These are phyloP conservation scores for Tenualosa ilisha DNA, from an alignment of 2,797 vertebrate species.

Conservation along the genomic window DNA sequence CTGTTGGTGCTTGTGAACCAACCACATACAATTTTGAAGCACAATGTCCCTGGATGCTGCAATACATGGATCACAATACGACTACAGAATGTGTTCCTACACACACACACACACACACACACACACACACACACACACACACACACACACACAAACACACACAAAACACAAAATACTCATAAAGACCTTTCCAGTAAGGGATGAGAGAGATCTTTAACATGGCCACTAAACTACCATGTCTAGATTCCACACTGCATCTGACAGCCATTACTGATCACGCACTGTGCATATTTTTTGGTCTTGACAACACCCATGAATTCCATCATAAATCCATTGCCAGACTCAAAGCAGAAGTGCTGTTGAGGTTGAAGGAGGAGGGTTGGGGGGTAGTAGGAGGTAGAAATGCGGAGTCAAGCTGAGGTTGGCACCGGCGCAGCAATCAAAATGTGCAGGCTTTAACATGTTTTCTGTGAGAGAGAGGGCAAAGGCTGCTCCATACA, in stretches of 20 bases:
- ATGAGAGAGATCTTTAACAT: slow-evolving; percentile 15
- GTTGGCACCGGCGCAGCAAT: slow-evolving; percentile 38
- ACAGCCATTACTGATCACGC: slow-evolving; percentile 24
- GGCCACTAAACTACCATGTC: slow-evolving; percentile 24
- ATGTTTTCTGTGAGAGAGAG: slow-evolving; percentile 7
- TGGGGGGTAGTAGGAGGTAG: background rate
- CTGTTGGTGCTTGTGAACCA: background rate
- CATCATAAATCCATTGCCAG: slow-evolving; percentile 25
- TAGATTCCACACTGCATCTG: slow-evolving; percentile 18
- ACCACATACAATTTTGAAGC: background rate
- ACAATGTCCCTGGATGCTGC: background rate
- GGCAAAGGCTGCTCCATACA: background rate
- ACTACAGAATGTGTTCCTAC: background rate
- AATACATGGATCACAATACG: background rate
- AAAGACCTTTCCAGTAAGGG: slow-evolving; percentile 24
- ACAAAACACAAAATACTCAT: background rate
- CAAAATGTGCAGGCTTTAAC: slow-evolving; percentile 18
- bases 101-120: background rate
- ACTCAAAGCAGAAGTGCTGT: slow-evolving; percentile 18
- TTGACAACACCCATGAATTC: slow-evolving; percentile 27
- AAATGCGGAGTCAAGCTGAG: slow-evolving; percentile 8
- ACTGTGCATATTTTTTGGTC: slow-evolving; percentile 25
- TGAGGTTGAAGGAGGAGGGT: background rate
- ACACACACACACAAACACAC: background rate
- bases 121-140: slow-evolving; percentile 3